Percentiles rank a stretch among this genome's conserved stretches.
Evolutionary conservation across 1,140 invertebrate species (phyloP).

Genomic region (Trichoplusia ni): DNA sequence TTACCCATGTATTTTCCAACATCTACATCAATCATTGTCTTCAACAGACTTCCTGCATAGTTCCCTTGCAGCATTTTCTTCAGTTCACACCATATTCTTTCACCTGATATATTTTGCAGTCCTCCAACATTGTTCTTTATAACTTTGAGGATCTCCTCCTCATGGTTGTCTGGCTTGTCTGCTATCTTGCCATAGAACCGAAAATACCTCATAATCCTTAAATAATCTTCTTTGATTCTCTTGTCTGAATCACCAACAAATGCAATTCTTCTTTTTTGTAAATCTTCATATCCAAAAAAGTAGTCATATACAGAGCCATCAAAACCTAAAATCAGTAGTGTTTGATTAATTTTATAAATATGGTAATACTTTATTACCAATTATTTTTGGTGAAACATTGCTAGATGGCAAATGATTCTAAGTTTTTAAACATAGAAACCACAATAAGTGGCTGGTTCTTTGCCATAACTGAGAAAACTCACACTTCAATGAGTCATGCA

Average conservation of each 20-base stretch:
- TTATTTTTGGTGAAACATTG: too few species aligned
- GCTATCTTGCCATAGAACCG: slow-evolving; percentile 97
- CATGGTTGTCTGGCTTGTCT: slow-evolving; percentile 86
- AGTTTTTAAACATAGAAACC: neutral
- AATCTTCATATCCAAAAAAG: slow-evolving; percentile 97
- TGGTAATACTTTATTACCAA: too few species aligned
- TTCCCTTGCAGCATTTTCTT: slow-evolving; percentile 95
- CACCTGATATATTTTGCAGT: slow-evolving; percentile 93
- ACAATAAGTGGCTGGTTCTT: neutral
- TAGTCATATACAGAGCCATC: slow-evolving; percentile 98
- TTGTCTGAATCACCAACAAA: slow-evolving; percentile 95
- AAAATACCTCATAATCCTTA: slow-evolving; percentile 97
- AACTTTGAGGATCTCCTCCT: slow-evolving; percentile 87
- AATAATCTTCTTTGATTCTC: slow-evolving; percentile 97
- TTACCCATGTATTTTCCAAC: slow-evolving; percentile 89
- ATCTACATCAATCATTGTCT: slow-evolving; percentile 89
- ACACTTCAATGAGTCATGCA: too few species aligned
- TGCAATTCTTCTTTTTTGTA: slow-evolving; percentile 87
- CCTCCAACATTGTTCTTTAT: slow-evolving; percentile 92
- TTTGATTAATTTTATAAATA: neutral
- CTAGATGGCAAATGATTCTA: neutral
- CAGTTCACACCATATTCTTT: slow-evolving; percentile 98
- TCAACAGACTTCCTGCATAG: slow-evolving; percentile 87
- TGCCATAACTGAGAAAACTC: too few species aligned
- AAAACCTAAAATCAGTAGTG: slow-evolving; percentile 83